Conservation (phyloP, 2,113 vertebrate species). For the Hymenochirus boettgeri region DNA sequence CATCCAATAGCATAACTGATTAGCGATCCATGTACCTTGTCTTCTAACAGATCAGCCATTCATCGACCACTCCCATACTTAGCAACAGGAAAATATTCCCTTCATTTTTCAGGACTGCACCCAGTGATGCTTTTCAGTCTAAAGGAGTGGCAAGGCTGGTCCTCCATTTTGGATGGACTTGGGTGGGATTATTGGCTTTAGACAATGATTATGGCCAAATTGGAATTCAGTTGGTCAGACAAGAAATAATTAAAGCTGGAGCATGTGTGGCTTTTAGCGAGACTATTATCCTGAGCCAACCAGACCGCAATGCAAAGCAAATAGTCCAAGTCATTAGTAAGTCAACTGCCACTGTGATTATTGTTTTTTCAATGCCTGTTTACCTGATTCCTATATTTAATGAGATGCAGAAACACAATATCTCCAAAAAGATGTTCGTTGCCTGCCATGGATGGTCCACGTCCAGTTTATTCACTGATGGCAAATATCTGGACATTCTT, state of each 20-base stretch:
- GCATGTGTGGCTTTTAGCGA: conserved; percentile 37
- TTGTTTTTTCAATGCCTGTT: conserved; percentile 24
- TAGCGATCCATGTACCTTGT: too few species aligned
- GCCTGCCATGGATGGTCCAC: conserved; percentile 31
- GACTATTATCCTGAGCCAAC: conserved; percentile 13
- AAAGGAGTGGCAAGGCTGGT: conserved; percentile 23
- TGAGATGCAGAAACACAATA: conserved; percentile 31
- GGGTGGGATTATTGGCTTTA: conserved; percentile 35
- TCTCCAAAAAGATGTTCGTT: conserved; percentile 30
- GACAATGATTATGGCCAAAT: conserved; percentile 23
- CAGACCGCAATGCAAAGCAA: background rate
- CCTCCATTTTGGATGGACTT: conserved; percentile 40
- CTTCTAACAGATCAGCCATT: conserved; percentile 39
- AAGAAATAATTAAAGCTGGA: conserved; percentile 27
- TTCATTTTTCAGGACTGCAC: conserved; percentile 53
- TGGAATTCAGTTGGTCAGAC: conserved; percentile 20
- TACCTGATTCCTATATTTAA: conserved; percentile 24
- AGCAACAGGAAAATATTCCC: conserved; percentile 33
- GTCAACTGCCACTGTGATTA: conserved; percentile 22
- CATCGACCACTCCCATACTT: conserved; percentile 27
- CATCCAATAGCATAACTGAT: too few species aligned
- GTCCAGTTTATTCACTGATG: conserved; percentile 1
- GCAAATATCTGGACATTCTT: conserved; percentile 4
- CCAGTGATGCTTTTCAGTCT: conserved; percentile 48
- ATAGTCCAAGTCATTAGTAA: conserved; percentile 18